Conservation (phyloP, 2,113 vertebrate species). For the Salvator merianae region DNA sequence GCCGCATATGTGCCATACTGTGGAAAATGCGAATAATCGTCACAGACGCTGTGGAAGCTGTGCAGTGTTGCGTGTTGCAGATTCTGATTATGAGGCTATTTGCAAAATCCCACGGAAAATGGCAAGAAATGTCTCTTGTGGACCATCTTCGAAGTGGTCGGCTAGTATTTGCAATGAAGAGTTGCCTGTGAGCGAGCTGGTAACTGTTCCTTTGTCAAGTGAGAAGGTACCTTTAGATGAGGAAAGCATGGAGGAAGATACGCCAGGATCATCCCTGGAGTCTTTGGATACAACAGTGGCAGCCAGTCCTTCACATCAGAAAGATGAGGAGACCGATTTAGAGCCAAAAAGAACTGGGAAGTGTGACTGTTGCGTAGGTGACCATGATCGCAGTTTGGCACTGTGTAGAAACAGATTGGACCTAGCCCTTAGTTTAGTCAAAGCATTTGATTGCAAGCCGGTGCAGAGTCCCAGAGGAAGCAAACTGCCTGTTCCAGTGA, state of each 20-base stretch:
- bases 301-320: conserved; percentile 52
- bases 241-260: conserved; percentile 79
- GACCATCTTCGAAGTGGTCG: conserved; percentile 79
- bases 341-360: conserved; percentile 69
- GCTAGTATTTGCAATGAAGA: conserved; percentile 72
- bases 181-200: conserved; percentile 69
- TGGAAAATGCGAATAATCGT: conserved; percentile 67
- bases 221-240: conserved; percentile 72
- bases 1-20: conserved; percentile 73
- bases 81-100: conserved; percentile 92
- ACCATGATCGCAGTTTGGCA: conserved; percentile 49
- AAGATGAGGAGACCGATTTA: conserved; percentile 69
- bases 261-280: conserved; percentile 81
- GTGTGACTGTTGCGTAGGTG: conserved; percentile 78
- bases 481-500: conserved; percentile 85
- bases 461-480: conserved; percentile 84
- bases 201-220: conserved; percentile 61
- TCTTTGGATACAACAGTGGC: conserved; percentile 82
- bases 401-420: conserved; percentile 71
- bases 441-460: conserved; percentile 83
- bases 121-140: conserved; percentile 82
- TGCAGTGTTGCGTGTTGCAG: conserved; percentile 82
- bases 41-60: conserved; percentile 87
- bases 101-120: conserved; percentile 88
- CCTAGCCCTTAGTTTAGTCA: conserved; percentile 78